Evolutionary conservation across 2,113 vertebrate genomes (phyloP).

Genomic region (Misgurnus mizolepis): DNA sequence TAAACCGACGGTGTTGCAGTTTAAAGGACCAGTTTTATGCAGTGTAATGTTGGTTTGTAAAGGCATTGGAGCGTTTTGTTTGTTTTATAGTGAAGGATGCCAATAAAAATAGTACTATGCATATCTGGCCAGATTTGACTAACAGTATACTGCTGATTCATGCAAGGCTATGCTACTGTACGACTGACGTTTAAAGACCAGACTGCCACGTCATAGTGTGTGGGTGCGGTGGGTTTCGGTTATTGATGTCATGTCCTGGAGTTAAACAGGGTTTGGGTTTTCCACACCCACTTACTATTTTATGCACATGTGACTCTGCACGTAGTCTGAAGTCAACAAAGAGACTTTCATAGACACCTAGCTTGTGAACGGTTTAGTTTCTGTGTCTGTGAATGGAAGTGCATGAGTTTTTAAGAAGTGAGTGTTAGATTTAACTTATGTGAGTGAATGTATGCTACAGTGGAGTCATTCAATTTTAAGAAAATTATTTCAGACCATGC

Average conservation of each 20-base stretch:
- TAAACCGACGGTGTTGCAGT: background rate
- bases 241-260: slow-evolving; percentile 6
- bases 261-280: background rate
- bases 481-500: too few species aligned
- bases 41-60: background rate
- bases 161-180: background rate
- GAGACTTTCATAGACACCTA: slow-evolving; percentile 9
- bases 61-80: background rate
- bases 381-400: too few species aligned
- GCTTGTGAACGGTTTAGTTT: too few species aligned
- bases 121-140: too few species aligned
- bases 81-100: background rate
- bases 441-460: too few species aligned
- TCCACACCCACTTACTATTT: background rate
- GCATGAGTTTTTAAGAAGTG: too few species aligned
- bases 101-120: background rate
- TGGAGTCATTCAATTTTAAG: too few species aligned
- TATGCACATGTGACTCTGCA: slow-evolving; percentile 11
- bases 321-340: slow-evolving; percentile 26
- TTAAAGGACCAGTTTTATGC: too few species aligned
- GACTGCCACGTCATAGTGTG: background rate
- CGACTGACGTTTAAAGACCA: background rate
- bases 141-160: too few species aligned
- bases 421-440: too few species aligned
- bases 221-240: background rate